phyloP scores from a whole-genome alignment of 2,113 vertebrate species.

The Carollia perspicillata region DNA sequence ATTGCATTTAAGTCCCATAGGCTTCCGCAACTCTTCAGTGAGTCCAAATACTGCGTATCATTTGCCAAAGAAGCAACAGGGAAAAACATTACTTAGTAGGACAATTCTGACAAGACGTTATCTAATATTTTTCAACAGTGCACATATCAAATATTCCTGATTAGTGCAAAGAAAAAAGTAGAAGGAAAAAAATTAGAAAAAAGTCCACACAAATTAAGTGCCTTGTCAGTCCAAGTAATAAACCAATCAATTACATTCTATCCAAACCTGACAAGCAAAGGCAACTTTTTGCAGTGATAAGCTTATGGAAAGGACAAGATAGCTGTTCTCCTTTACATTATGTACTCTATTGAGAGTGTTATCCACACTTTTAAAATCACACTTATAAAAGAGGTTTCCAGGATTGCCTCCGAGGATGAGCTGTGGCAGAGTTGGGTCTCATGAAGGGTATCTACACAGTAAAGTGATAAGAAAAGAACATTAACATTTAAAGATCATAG shows the following conservation, averaged over 20 bases:
- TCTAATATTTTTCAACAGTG: constrained; percentile 80
- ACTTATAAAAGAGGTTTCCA: constrained; percentile 86
- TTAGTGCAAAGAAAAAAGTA: constrained; percentile 76
- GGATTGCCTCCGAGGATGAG: constrained; percentile 87
- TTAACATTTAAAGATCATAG: constrained; percentile 86
- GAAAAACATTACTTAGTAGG: constrained; percentile 84
- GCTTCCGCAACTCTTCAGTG: constrained; percentile 82
- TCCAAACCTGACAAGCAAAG: constrained; percentile 83
- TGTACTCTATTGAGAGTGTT: constrained; percentile 82
- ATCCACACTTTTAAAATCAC: constrained; percentile 85
- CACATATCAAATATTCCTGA: constrained; percentile 81
- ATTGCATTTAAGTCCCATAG: constrained; percentile 79
- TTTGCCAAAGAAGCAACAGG: constrained; percentile 81
- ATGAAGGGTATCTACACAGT: constrained; percentile 89
- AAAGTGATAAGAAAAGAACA: constrained; percentile 89
- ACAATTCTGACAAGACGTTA: constrained; percentile 85
- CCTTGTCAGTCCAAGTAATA: constrained; percentile 84
- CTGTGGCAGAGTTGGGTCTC: constrained; percentile 88
- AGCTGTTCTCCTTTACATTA: constrained; percentile 86
- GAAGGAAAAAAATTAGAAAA: constrained; percentile 57
- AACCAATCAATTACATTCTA: constrained; percentile 84
- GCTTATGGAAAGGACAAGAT: constrained; percentile 81
- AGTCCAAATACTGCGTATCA: constrained; percentile 81
- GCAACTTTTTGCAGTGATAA: constrained; percentile 80
- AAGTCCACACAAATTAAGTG: constrained; percentile 80